Conservation (phyloP, 2,888 invertebrate genomes). For the Aromia moschata region DNA sequence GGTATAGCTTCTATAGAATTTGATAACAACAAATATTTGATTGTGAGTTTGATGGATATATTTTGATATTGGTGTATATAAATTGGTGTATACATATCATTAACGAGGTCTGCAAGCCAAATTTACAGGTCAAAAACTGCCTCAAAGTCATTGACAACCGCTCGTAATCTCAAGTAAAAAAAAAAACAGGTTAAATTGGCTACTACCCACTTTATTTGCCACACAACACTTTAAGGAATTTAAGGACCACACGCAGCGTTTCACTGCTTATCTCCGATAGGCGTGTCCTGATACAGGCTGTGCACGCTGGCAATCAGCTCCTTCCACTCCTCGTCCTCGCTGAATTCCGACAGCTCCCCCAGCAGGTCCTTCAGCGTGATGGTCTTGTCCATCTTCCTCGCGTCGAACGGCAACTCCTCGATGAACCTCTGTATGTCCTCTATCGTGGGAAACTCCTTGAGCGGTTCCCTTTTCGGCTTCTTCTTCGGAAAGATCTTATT, state of each 20-base stretch:
- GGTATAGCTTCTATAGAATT: too few relatives aligned
- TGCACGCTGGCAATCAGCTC: conserved; percentile 53
- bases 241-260: not conserved
- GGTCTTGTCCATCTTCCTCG: conserved; percentile 43
- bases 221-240: not conserved
- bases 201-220: too few relatives aligned
- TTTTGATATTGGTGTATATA: too few relatives aligned
- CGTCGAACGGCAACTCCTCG: conserved; percentile 53
- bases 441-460: conserved; percentile 50
- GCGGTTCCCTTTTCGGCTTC: conserved; percentile 37
- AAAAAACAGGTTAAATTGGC: too few relatives aligned
- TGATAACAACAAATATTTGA: too few relatives aligned
- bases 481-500: conserved; percentile 33
- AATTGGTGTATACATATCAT: too few relatives aligned
- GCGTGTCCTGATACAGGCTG: conserved; percentile 63
- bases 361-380: conserved; percentile 51
- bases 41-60: too few relatives aligned
- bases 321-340: conserved; percentile 55
- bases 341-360: conserved; percentile 52
- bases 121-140: too few relatives aligned
- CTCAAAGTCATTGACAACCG: too few relatives aligned
- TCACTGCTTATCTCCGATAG: conserved; percentile 38
- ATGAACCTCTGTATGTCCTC: conserved; percentile 53
- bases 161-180: too few relatives aligned
- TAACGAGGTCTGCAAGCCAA: too few relatives aligned